Evolutionary conservation across 2,888 invertebrate species (phyloP).

Genomic region (Diadegma fenestrale): DNA sequence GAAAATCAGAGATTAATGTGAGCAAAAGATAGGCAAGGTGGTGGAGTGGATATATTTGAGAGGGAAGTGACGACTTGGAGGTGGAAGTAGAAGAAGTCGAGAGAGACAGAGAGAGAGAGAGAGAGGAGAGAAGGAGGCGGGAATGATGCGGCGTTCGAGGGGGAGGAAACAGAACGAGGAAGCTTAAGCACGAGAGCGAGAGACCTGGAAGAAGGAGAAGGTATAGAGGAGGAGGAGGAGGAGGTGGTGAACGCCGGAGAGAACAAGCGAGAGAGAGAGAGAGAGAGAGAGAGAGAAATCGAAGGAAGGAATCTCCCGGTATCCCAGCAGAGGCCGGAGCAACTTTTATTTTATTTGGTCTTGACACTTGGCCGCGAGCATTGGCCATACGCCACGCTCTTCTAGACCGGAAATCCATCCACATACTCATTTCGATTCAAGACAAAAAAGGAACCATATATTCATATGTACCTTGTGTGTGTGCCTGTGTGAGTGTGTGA

Average conservation of each 20-base stretch:
- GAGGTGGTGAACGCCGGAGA: slow-evolving; percentile 25
- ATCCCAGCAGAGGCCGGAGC: slow-evolving; percentile 42
- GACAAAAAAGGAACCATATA: slow-evolving; percentile 33
- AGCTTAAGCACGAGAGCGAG: slow-evolving; percentile 59
- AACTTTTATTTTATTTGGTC: slow-evolving; percentile 82
- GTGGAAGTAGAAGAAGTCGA: slow-evolving; percentile 44
- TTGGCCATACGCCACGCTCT: slow-evolving; percentile 59
- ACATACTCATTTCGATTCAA: slow-evolving; percentile 31
- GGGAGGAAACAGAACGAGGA: slow-evolving; percentile 66
- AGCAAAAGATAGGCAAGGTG: not conserved
- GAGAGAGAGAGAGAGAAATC: slow-evolving; percentile 41
- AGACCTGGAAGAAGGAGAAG: slow-evolving; percentile 50
- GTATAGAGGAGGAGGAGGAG: slow-evolving; percentile 31
- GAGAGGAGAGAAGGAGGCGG: slow-evolving; percentile 59
- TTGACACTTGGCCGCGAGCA: slow-evolving; percentile 81
- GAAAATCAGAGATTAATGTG: slow-evolving; percentile 9
- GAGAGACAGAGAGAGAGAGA: too few species aligned
- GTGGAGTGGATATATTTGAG: not conserved
- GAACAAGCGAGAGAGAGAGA: slow-evolving; percentile 26
- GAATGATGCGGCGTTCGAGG: slow-evolving; percentile 62
- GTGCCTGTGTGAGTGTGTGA: not conserved
- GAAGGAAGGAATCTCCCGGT: slow-evolving; percentile 51
- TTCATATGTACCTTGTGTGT: too few species aligned
- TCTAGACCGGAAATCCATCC: slow-evolving; percentile 66
- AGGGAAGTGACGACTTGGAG: slow-evolving; percentile 40